Conservation (phyloP, 1,140 invertebrate species). For the Rhyacophila brunnea region DNA sequence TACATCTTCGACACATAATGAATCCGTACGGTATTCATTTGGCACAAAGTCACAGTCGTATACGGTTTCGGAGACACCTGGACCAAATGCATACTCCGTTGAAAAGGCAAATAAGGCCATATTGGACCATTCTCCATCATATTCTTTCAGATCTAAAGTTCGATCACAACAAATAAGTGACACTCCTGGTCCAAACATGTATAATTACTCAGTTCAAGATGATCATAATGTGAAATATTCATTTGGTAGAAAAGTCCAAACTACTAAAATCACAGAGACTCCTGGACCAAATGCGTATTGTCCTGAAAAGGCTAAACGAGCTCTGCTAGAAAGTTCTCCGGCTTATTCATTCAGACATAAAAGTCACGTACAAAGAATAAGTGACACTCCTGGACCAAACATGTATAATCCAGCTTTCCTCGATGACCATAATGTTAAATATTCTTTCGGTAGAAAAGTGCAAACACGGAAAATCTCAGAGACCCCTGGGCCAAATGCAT, state of each 20-base stretch:
- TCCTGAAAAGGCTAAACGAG: constrained; percentile 60
- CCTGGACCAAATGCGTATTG: constrained; percentile 66
- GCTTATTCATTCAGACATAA: constrained; percentile 49
- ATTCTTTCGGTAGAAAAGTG: constrained; percentile 59
- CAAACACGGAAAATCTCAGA: constrained; percentile 53
- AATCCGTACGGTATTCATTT: constrained; percentile 55
- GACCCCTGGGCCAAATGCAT: constrained; percentile 56
- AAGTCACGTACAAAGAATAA: constrained; percentile 50
- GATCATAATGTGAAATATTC: constrained; percentile 47
- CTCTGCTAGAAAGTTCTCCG: constrained; percentile 44
- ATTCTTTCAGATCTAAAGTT: constrained; percentile 54
- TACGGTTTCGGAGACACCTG: constrained; percentile 49
- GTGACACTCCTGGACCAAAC: constrained; percentile 62
- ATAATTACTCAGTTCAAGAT: constrained; percentile 59
- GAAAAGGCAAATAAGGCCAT: constrained; percentile 60
- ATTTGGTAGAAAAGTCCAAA: constrained; percentile 41
- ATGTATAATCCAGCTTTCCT: constrained; percentile 66
- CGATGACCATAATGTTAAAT: constrained; percentile 59
- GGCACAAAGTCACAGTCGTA: constrained; percentile 48
- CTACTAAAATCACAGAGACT: constrained; percentile 55
- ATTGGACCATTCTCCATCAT: constrained; percentile 54
- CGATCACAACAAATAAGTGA: constrained; percentile 46
- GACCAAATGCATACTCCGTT: constrained; percentile 59
- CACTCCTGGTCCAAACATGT: constrained; percentile 74
- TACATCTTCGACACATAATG: constrained; percentile 54